Evolutionary conservation across 2,888 invertebrate species (phyloP), one percentile per base, ranked within the genome.

Genomic region (Scrobipalpa atriplicella): DNA sequence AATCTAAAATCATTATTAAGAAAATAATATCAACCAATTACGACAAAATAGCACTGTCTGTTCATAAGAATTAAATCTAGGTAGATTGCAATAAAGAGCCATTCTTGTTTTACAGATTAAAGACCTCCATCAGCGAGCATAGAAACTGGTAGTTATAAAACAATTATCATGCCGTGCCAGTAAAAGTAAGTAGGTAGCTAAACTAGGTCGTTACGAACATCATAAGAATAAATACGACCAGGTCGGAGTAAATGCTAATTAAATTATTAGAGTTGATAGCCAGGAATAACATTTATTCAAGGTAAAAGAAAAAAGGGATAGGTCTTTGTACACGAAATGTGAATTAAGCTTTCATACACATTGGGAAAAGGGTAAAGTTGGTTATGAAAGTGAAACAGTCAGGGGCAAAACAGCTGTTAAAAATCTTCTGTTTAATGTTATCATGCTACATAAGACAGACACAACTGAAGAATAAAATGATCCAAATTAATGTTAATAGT

Each of bases 81-180:
- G 13, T 60, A 60, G 16, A 60, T 16, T n/a, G 58, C 58, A 60
- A 60, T 61, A 62, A 62, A 62, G n/a, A 19, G 41, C 43, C 39
- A 58, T 38, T 38, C 58, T 38, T 56, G 29, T 60, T 64, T 61
- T 56, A n/a, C 52, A 64, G 63, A 66, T 66, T 69, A 63, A 65
- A 36, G 67, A 60, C 72, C 70, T 67, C 58, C 73, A 43, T 43
- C 70, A 76, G 29, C 75, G 76, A 29, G 72, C 67, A 69, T 70
- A 72, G 73, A 69, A 73, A 56, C 68, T 73, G 51, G 76, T 78
- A 70, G 72, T 78, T 77, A 75, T 72, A 75, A 73, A 76, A 72
- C 74, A 78, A 79, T 78, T 77, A 79, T 75, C 73, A 65, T 64
- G 63, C 64, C 39, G 61, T 63, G 51, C 38, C 78, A 75, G 73